These are phyloP conservation scores for Cynopterus brachyotis DNA, from an alignment of 2,113 vertebrate genomes.

Conservation along the genomic window DNA sequence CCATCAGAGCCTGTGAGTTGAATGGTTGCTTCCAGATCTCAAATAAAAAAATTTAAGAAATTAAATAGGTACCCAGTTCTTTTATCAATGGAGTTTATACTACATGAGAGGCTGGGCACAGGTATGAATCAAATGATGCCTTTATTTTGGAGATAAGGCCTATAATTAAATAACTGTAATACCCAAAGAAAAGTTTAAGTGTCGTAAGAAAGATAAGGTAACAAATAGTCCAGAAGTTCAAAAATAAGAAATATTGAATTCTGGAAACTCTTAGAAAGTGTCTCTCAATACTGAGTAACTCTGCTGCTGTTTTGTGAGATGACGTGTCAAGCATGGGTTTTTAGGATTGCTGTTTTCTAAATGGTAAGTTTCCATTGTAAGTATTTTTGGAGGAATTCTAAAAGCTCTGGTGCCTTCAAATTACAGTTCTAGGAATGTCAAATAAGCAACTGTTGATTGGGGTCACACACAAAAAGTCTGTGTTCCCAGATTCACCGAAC, in stretches of 20 bases:
- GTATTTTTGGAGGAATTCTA: constrained; percentile 11
- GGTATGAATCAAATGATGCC: neutral
- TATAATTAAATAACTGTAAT: neutral
- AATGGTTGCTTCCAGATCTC: neutral
- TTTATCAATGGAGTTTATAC: neutral
- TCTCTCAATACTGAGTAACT: neutral
- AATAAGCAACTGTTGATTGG: neutral
- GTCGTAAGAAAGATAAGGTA: neutral
- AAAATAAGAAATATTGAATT: neutral
- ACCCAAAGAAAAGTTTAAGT: neutral
- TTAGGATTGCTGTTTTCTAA: neutral
- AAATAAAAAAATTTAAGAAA: neutral
- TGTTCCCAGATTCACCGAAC: neutral
- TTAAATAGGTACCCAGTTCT: neutral
- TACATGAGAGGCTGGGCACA: neutral
- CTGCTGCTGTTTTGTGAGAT: neutral
- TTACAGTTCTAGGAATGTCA: neutral
- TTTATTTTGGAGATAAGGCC: neutral
- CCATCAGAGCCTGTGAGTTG: neutral
- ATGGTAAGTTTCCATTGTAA: constrained; percentile 22
- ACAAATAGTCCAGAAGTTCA: neutral
- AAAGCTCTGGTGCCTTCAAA: constrained; percentile 28
- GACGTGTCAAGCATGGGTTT: neutral
- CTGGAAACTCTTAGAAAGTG: neutral
- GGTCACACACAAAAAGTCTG: neutral